A percentile compares a stretch with the other conserved stretches of the same genome.
Conservation (phyloP, 2,888 invertebrate genomes). For the Microctonus brassicae region DNA sequence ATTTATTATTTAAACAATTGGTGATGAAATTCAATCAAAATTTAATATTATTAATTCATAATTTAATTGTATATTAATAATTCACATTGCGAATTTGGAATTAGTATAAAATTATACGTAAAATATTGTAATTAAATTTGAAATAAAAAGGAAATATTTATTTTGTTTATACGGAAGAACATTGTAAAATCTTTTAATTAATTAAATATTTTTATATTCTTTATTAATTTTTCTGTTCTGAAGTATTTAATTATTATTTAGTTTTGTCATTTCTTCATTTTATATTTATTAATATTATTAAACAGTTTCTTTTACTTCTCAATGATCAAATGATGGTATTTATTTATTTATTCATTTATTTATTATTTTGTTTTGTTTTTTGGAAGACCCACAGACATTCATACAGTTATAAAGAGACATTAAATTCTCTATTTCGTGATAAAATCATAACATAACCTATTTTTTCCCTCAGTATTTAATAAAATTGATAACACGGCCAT, state of each 20-base stretch:
- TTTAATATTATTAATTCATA: background rate
- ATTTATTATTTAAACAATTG: background rate
- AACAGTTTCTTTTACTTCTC: no score
- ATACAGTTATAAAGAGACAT: no score
- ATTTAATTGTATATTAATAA: background rate
- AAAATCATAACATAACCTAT: no score
- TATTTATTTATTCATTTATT: no score
- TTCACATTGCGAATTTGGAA: background rate
- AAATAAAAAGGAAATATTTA: background rate
- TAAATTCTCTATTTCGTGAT: no score
- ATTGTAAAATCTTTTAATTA: background rate
- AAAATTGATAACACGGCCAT: no score
- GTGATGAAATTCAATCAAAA: background rate
- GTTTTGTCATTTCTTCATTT: no score
- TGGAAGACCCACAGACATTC: no score
- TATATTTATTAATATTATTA: no score
- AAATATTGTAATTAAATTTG: background rate
- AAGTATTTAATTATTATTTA: background rate
- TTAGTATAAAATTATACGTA: background rate
- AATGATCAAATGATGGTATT: no score
- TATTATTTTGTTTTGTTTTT: no score
- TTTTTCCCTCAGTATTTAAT: no score
- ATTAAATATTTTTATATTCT: background rate
- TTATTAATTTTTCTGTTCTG: background rate
- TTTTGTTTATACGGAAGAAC: background rate